Conservation (phyloP, 2,113 vertebrate genomes). For the Oenanthe oenanthe region DNA sequence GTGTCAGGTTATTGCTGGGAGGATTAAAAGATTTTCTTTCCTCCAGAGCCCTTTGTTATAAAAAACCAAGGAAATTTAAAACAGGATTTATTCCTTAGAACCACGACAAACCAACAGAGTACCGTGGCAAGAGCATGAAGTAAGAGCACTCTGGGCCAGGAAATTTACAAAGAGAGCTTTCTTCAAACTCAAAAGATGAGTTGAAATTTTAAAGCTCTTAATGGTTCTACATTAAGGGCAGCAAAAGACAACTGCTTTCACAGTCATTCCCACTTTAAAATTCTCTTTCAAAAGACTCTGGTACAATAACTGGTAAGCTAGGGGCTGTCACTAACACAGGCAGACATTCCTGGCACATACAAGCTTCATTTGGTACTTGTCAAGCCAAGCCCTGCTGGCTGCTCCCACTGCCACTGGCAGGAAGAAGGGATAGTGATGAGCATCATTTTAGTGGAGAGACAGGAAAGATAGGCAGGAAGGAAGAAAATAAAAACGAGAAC, state of each 20-base stretch:
- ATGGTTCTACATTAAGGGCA: constrained; percentile 6
- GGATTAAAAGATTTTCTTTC: constrained; percentile 74
- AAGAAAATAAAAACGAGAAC: constrained; percentile 1
- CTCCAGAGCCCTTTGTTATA: constrained; percentile 69
- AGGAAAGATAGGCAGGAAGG: background rate
- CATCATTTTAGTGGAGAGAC: background rate
- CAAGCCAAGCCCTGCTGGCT: background rate
- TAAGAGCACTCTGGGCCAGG: constrained; percentile 69
- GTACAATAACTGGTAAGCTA: background rate
- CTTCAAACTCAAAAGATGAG: constrained; percentile 67
- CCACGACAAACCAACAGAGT: constrained; percentile 63
- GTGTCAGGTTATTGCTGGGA: constrained; percentile 71
- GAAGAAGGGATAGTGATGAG: background rate
- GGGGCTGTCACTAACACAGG: background rate
- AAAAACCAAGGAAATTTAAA: constrained; percentile 76
- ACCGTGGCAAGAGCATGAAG: constrained; percentile 60
- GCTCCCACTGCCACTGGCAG: background rate
- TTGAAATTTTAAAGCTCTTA: constrained; percentile 66
- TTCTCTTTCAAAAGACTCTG: background rate
- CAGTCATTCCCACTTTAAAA: constrained; percentile 8
- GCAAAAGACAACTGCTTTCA: constrained; percentile 54
- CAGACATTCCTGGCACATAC: background rate
- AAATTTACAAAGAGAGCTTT: constrained; percentile 68
- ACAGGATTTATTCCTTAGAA: constrained; percentile 78
- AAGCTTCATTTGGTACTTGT: background rate